Evolutionary conservation across 2,113 vertebrate genomes (phyloP), one percentile per base, ranked within the genome.

Genomic region (Alethe castanea): DNA sequence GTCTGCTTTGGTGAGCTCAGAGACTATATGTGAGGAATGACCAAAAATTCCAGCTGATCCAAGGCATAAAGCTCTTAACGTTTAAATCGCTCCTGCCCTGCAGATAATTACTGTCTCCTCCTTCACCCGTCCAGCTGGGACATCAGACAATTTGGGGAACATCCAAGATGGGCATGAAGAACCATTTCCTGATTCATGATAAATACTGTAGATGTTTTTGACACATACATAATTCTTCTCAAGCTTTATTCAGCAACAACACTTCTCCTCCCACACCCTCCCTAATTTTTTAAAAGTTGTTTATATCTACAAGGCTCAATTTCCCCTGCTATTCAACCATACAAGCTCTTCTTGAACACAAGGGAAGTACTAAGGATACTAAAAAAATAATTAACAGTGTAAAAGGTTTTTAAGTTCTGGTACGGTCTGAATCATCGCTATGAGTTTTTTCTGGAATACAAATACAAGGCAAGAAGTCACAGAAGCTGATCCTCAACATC

Each of bases 51-150:
- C 90, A 89, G 94, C 78, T 92, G 59, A 95, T 94, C 94, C 48
- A 4, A 42, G 88, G 73, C 88, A 94, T 38, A 94, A 94, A 79
- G 88, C 36, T 86, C 36, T 87, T 94, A 95, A 95, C 85, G 70
- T 94, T 76, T 97, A 88, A 95, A 65, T 50, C 77, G 87, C 81
- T 83, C 65, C 82, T 92, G 45, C 88, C 87, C 95, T 93, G 61
- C 67, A 97, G 91, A 95, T 95, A 96, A 92, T 91, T 62, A 56
- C 52, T 60, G 85, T 94, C 82, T 96, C 96, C 93, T 87, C 90
- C 95, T 90, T 52, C 69, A 95, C 88, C 70, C 76, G 65, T 47
- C 83, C 81, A 93, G 83, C 69, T 93, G 95, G 94, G 85, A 86
- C 81, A 82, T 50, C 73, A 98, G 95, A 97, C 85, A 90, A 86